Evolutionary conservation across 2,113 vertebrate species (phyloP), one percentile per base, ranked within the genome.

Genomic region (Callipepla californica): DNA sequence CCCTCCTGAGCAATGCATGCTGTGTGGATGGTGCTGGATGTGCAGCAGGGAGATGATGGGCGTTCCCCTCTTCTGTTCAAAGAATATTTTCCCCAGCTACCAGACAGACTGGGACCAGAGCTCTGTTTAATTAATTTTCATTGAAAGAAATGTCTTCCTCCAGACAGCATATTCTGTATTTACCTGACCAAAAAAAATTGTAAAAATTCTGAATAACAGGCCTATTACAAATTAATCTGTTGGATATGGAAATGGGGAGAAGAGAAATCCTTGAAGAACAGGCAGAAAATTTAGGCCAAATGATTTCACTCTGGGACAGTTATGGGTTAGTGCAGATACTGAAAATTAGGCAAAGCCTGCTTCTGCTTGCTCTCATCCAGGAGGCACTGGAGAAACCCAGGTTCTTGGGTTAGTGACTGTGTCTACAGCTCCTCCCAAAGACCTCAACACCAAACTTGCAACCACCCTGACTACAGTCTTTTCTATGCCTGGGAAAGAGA

Each of bases 161-260:
- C 72, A 97, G 95, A 93, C 69, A 96, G 69, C 87, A 79, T 92
- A 51, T 95, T 96, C 96, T 95, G 92, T 88, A 95, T 97, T 96
- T 97, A 93, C 88, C 63, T 95, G 91, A 96, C 73, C 73, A 91
- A 96, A 91, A 96, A 91, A 95, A 95, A 95, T 57, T 87, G 84
- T 89, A 96, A 21, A 28, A 75, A 93, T 96, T 95, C 87, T 95
- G 97, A 97, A 97, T 97, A 96, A 96, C 72, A 95, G 81, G 36
- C 62, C 58, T 95, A 63, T 93, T 97, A 92, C 74, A 68, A 96
- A 96, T 93, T 66, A 92, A 93, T 86, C 89, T 88, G 28, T 44
- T 73, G 63, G 28, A 73, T 88, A 58, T 66, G 14, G 25, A 42
- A 92, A 85, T 9, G 23, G 36, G 74, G 32, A 13, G 57, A 83